Conservation (phyloP, 2,113 vertebrate species). For the Centropristis striata region DNA sequence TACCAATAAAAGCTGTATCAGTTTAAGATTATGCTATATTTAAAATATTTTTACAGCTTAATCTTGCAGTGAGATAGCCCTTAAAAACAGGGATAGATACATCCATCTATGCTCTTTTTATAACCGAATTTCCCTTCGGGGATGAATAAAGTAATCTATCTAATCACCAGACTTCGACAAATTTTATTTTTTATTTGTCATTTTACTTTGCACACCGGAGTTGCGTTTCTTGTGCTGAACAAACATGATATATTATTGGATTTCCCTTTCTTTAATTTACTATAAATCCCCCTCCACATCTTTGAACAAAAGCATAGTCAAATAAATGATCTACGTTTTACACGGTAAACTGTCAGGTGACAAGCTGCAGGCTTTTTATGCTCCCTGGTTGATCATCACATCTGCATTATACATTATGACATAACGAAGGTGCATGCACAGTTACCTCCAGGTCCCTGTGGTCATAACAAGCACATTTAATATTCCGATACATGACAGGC, state of each 20-base stretch:
- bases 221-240: not conserved
- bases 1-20: too few relatives aligned
- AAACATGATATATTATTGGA: not conserved
- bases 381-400: not conserved
- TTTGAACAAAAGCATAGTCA: too few relatives aligned
- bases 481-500: not conserved
- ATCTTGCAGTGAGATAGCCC: too few relatives aligned
- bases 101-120: too few relatives aligned
- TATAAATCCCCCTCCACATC: not conserved
- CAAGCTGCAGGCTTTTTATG: constrained; percentile 2
- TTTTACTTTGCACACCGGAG: too few relatives aligned
- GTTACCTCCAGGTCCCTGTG: not conserved
- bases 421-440: constrained; percentile 4
- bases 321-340: not conserved
- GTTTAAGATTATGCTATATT: too few relatives aligned
- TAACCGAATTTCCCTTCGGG: too few relatives aligned
- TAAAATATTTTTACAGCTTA: too few relatives aligned
- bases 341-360: not conserved
- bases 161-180: too few relatives aligned
- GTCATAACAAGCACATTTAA: constrained; percentile 8
- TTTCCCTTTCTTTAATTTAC: not conserved
- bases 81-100: too few relatives aligned
- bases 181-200: too few relatives aligned
- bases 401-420: not conserved
- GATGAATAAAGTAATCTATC: too few relatives aligned